Evolutionary conservation across 2,888 invertebrate species (phyloP).

Genomic region (Linyphia triangularis): DNA sequence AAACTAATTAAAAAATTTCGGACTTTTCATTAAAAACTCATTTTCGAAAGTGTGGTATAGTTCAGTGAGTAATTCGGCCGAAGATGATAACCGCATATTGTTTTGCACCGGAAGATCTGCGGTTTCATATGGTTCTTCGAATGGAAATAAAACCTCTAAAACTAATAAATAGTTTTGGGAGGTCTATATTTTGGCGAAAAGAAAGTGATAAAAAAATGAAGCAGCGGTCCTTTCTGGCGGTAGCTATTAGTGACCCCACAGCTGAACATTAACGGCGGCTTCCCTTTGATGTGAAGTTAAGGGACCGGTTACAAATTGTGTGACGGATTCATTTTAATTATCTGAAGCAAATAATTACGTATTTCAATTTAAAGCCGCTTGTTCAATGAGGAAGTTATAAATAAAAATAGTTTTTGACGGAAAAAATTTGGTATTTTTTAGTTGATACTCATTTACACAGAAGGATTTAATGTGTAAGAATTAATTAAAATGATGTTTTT

Average conservation of each 20-base stretch:
- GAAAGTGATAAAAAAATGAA: conserved; percentile 6
- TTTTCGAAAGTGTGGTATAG: no score
- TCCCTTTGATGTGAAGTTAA: conserved; percentile 32
- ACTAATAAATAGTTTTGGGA: conserved; percentile 57
- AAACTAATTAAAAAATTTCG: background rate
- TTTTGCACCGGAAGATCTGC: conserved; percentile 5
- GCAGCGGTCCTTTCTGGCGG: conserved; percentile 31
- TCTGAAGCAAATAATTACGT: no score
- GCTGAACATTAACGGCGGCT: conserved; percentile 51
- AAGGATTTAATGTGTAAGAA: no score
- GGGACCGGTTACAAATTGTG: conserved; percentile 40
- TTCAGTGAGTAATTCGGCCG: no score
- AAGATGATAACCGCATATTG: conserved; percentile 4
- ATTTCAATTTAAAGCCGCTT: no score
- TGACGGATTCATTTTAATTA: no score
- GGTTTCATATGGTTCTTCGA: conserved; percentile 6
- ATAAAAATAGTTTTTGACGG: no score
- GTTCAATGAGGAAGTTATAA: no score
- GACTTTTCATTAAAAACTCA: background rate
- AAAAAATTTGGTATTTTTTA: no score
- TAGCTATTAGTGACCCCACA: conserved; percentile 58
- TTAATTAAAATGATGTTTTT: no score
- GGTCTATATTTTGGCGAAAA: conserved; percentile 15
- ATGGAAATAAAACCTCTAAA: background rate
- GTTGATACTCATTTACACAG: no score